Evolutionary conservation across 1,140 invertebrate species (phyloP), one percentile per base, ranked within the genome.

Genomic region (Rhopalosiphum padi): DNA sequence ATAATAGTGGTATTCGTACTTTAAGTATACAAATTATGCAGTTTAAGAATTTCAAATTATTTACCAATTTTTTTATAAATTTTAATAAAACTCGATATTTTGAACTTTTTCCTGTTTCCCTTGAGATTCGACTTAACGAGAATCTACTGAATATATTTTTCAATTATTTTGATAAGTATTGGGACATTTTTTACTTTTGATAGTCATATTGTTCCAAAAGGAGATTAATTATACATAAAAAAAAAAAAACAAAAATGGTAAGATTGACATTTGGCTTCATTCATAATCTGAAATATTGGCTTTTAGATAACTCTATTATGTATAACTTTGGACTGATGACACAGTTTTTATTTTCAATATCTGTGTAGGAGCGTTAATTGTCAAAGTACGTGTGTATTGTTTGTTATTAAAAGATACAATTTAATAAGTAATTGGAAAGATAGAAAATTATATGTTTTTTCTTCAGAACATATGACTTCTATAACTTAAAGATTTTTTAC

Each of bases 201-300:
- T 25, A 55, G 7, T n/a, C 30, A 68, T 68, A 68, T 15, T n/a
- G 30, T 15, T 68, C 3, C 11, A 68, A 15, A 68, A 68, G 9
- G 3, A 1, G 4, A 15, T n/a, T 9, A 30, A 2, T 30, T 30
- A 68, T 30, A 30, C 30, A 68, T 30, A 68, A n/a, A 30, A 68
- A 88, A 95, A 94, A n/a, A n/a, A 37, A 55, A 11, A 60, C 3
- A 30, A n/a, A 68, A 15, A 15, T 30, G 15, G 11, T 15, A 15
- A 68, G n/a, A 30, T 11, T 30, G 15, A 30, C n/a, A 68, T 11
- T 68, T 68, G 11, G 11, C 11, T 4, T 30, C 9, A 25, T 8
- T 30, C 8, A 30, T 60, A 30, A 60, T 30, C 55, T 60, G 9
- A 30, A 60, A 60, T 68, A 68, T 68, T 15, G 30, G 60, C 25